Conservation (phyloP, 2,797 vertebrate genomes). For the Silurus aristotelis region DNA sequence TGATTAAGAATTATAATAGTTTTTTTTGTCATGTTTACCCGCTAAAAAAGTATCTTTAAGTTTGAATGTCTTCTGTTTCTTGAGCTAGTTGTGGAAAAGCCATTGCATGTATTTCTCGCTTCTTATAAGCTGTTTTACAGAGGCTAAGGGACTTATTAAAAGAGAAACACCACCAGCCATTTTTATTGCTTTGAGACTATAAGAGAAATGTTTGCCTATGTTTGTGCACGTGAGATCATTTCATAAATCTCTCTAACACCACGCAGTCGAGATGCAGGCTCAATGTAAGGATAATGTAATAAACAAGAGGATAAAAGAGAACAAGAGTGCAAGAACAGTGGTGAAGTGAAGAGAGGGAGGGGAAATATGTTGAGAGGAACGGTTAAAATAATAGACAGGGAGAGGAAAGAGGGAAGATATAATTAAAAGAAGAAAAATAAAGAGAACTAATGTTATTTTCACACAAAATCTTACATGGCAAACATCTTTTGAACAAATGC, state of each 20-base stretch:
- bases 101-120: constrained; percentile 12
- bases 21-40: too few relatives aligned
- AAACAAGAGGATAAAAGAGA: not conserved
- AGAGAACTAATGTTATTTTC: not conserved
- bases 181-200: constrained; percentile 55
- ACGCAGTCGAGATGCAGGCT: constrained; percentile 9
- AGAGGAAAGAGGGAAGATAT: not conserved
- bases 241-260: constrained; percentile 23
- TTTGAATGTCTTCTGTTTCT: not conserved
- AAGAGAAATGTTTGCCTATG: constrained; percentile 37
- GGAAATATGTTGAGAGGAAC: not conserved
- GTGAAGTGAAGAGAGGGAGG: not conserved
- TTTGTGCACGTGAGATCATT: constrained; percentile 14
- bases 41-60: too few relatives aligned
- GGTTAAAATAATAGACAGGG: not conserved
- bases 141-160: constrained; percentile 50
- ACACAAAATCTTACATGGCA: not conserved
- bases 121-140: constrained; percentile 40
- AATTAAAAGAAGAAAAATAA: not conserved
- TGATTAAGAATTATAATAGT: not conserved
- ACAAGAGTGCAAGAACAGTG: not conserved
- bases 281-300: constrained; percentile 11
- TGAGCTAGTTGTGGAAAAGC: not conserved
- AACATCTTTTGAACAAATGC: not conserved
- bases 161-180: constrained; percentile 44